Conservation (phyloP, 2,888 invertebrate genomes). For the Lamproptera curius region DNA sequence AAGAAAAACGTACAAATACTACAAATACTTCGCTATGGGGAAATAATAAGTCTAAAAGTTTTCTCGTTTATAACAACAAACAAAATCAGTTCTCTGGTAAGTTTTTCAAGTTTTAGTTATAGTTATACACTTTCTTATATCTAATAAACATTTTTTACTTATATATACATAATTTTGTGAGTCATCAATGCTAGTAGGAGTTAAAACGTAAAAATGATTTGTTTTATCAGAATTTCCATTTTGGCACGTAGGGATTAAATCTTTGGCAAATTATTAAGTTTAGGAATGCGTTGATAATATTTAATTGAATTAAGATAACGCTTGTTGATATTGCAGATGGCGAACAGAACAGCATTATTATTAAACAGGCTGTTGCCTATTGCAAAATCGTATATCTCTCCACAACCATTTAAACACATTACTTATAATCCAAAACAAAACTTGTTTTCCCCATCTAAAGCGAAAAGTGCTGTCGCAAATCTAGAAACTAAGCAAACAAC, state of each 20-base stretch:
- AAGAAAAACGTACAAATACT: background rate
- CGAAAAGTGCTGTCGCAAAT: conserved; percentile 16
- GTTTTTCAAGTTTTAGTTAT: too few relatives aligned
- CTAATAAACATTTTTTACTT: too few relatives aligned
- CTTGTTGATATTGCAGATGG: conserved; percentile 13
- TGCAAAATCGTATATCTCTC: conserved; percentile 5
- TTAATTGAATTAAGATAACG: background rate
- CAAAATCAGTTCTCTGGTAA: too few relatives aligned
- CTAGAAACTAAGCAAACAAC: conserved; percentile 19
- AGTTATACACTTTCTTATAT: too few relatives aligned
- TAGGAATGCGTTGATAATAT: background rate
- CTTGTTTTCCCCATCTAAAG: conserved; percentile 22
- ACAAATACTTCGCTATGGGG: conserved; percentile 18
- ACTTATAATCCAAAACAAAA: conserved; percentile 7
- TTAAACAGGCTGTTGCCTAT: conserved; percentile 13
- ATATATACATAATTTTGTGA: background rate
- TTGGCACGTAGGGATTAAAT: background rate
- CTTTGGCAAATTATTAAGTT: background rate
- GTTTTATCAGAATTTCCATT: background rate
- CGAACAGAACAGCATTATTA: conserved; percentile 13
- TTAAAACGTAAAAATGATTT: background rate
- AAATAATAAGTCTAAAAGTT: conserved; percentile 13
- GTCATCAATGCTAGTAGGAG: background rate
- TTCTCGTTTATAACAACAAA: too few relatives aligned
- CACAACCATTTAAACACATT: conserved; percentile 5